Conservation (phyloP, 2,113 vertebrate species). For the Alouatta palliata region DNA sequence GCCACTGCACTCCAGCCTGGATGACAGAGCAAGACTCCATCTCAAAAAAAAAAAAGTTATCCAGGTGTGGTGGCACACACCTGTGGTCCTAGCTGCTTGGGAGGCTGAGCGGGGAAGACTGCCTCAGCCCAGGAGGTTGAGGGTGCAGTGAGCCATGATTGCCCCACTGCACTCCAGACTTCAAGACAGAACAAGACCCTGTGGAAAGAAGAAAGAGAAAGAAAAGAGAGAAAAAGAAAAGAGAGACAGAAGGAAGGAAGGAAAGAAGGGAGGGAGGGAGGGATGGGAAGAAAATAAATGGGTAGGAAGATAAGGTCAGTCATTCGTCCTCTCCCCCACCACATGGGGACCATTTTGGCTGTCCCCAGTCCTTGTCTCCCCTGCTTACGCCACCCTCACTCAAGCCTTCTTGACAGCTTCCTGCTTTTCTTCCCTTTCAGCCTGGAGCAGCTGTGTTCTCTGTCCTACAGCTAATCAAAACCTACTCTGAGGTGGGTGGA, state of each 20-base stretch:
- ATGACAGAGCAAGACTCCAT: background rate
- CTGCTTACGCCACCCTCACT: background rate
- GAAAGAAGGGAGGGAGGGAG: no score
- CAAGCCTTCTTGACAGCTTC: background rate
- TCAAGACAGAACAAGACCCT: background rate
- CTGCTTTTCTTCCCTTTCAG: background rate
- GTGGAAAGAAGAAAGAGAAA: background rate
- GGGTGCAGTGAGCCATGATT: background rate
- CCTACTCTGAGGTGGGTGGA: no score
- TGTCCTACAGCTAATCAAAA: background rate
- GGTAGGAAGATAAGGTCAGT: background rate
- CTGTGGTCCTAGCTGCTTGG: background rate
- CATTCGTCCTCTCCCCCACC: background rate
- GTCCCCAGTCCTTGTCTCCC: no score
- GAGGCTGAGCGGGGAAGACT: background rate
- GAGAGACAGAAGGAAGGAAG: no score
- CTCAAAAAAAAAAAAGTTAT: background rate
- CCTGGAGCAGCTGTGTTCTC: background rate
- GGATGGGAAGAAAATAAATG: background rate
- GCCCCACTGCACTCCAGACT: background rate
- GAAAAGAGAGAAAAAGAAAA: background rate
- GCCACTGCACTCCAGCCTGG: no score
- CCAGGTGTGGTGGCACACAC: background rate
- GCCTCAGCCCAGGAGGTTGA: background rate
- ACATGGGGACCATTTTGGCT: fast-evolving